These are phyloP conservation scores for Phymatocera aterrima DNA, from an alignment of 2,888 invertebrate genomes.

Conservation along the genomic window DNA sequence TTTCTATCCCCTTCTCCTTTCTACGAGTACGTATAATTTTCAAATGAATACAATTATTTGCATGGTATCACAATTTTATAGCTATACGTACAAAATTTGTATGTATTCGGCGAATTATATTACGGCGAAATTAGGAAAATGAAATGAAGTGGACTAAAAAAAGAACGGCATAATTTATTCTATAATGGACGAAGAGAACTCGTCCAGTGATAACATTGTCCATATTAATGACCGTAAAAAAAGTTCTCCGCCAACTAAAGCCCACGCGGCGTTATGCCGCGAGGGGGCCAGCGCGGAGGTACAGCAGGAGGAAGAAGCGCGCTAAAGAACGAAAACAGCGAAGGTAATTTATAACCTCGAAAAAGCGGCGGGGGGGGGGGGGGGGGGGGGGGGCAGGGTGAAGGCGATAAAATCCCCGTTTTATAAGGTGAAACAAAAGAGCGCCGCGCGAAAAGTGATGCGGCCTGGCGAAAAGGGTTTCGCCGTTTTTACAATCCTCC, in stretches of 20 bases:
- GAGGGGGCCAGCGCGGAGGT: background rate
- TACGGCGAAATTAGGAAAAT: slow-evolving; percentile 2
- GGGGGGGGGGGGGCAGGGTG: background rate
- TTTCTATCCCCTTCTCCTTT: too few species aligned
- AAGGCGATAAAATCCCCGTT: slow-evolving; percentile 48
- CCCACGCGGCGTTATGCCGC: background rate
- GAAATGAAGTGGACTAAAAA: too few species aligned
- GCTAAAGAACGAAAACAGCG: slow-evolving; percentile 43
- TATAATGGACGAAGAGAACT: background rate
- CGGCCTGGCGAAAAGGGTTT: background rate
- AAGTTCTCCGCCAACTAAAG: slow-evolving; percentile 17
- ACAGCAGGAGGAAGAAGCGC: background rate
- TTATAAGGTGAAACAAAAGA: slow-evolving; percentile 49
- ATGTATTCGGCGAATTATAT: too few species aligned
- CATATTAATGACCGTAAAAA: slow-evolving; percentile 46
- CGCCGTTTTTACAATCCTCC: background rate
- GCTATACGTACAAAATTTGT: too few species aligned
- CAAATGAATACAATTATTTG: too few species aligned
- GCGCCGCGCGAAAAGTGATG: background rate
- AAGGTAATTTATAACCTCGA: slow-evolving; percentile 46
- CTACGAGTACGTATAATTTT: too few species aligned
- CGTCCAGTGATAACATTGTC: slow-evolving; percentile 42
- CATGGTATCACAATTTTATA: too few species aligned
- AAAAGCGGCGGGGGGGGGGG: slow-evolving; percentile 15
- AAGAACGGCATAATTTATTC: background rate